phyloP scores from a whole-genome alignment of 2,888 invertebrate species.

The Nasonia oneida region DNA sequence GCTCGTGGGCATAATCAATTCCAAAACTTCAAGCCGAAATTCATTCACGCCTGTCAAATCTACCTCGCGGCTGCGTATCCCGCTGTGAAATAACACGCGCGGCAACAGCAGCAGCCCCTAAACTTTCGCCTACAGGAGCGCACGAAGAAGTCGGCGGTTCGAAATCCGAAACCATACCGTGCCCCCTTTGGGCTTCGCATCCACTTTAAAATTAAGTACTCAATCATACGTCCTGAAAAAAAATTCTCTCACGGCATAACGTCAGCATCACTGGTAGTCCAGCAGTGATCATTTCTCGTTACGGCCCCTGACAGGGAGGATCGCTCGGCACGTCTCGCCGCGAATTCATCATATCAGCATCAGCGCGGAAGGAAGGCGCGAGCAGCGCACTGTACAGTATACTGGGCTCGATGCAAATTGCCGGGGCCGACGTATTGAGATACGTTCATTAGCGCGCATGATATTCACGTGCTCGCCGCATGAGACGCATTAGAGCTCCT shows the following conservation, averaged over 20 bases:
- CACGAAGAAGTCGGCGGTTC: background rate
- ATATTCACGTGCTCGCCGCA: slow-evolving; percentile 66
- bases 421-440: slow-evolving; percentile 67
- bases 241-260: background rate
- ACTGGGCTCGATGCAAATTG: slow-evolving; percentile 44
- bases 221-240: slow-evolving; percentile 37
- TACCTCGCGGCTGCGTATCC: background rate
- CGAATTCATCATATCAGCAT: slow-evolving; percentile 9
- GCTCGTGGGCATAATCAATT: background rate
- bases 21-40: background rate
- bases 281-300: slow-evolving; percentile 43
- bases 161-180: slow-evolving; percentile 30
- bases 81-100: background rate
- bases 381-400: background rate
- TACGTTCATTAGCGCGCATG: slow-evolving; percentile 69
- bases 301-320: background rate
- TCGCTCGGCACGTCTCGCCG: slow-evolving; percentile 10
- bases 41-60: slow-evolving; percentile 25
- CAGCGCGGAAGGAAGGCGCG: background rate
- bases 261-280: background rate
- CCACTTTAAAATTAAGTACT: slow-evolving; percentile 49
- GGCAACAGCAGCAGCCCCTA: background rate
- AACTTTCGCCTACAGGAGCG: background rate
- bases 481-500: slow-evolving; percentile 64
- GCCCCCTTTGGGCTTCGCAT: background rate